Conservation (phyloP, 2,113 vertebrate genomes). For the Pedetes capensis region DNA sequence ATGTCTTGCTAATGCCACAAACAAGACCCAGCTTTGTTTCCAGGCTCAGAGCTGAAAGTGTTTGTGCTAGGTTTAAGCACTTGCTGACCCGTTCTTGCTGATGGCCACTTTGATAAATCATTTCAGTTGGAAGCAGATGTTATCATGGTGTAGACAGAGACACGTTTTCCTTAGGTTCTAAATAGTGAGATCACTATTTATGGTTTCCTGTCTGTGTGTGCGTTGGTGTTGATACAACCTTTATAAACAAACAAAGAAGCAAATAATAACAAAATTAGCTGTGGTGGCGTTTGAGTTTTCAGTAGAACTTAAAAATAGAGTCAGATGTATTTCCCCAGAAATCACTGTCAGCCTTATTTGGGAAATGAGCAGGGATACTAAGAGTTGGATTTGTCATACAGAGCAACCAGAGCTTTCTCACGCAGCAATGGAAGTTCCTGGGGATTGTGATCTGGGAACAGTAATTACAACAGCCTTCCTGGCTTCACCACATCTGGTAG, state of each 20-base stretch:
- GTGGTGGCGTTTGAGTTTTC: neutral
- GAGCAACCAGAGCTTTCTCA: constrained; percentile 1
- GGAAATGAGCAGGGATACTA: neutral
- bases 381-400: neutral
- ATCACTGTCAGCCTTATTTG: neutral
- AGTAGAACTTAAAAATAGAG: neutral
- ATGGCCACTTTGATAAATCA: constrained; percentile 68
- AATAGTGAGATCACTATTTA: neutral
- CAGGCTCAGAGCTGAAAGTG: neutral
- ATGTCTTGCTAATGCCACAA: neutral
- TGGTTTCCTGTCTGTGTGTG: constrained; percentile 20
- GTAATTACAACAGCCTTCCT: constrained; percentile 24
- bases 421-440: neutral
- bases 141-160: constrained; percentile 10
- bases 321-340: neutral
- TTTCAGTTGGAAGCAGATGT: constrained; percentile 66
- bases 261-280: neutral
- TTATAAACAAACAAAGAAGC: neutral
- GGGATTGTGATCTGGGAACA: constrained; percentile 16
- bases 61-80: constrained; percentile 35
- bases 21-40: constrained; percentile 27
- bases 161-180: neutral
- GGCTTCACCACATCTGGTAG: neutral
- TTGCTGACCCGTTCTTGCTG: constrained; percentile 36
- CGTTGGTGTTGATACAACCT: neutral